Base-by-base conservation (phyloP, 2,888 invertebrate genomes). In the Cheilosia soror region DNA sequence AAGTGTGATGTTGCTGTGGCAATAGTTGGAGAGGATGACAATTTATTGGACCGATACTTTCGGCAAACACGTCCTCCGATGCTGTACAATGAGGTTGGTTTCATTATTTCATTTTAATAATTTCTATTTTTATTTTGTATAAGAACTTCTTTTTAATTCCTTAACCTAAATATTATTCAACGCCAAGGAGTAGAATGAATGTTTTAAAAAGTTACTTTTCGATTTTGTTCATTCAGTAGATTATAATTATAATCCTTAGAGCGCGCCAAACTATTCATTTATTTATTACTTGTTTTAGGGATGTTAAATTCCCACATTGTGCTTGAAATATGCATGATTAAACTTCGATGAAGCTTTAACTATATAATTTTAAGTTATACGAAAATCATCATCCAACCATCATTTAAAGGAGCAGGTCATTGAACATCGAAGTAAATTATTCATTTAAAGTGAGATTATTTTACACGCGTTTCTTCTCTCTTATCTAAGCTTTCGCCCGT, bases 61-160 rank as follows among this genome's bases (percentile, higher is more conserved):
- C 49, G 71, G 7, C 76, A 77, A 42, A 25, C 71, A 42, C 72
- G 62, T 51, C 63, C 81, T 51, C 49, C 76, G 44, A 72, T 72
- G 84, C 60, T 47, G 25, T 72, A 77, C 66, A 85, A 85, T 71
- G 85, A 85, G 85, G 85, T 85, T 85, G 62, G 85, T 84, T 71
- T 79, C 79, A 80, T 65, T 51, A 62, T 65, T 79, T 79, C 65
- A 77, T 73, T 78, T 73, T 37, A 44, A 68, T 53, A 20, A 60
- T 53, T 29, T 62, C 42, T 51, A 33, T 25, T 57, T 78, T 72
- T 71, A 58, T 42, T 49, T 76, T 51, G 40, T 25, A 20, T 27
- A 62, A 53, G 0, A 60, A 31, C 49, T 51, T 31, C 6, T 29
- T 78, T 55, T 71, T 42, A 15, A 62, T 47, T 58, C 65, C 31